Percentiles rank a stretch among this genome's conserved stretches.
Evolutionary conservation across 1,140 invertebrate species (phyloP).

Genomic region (Formica selysi): DNA sequence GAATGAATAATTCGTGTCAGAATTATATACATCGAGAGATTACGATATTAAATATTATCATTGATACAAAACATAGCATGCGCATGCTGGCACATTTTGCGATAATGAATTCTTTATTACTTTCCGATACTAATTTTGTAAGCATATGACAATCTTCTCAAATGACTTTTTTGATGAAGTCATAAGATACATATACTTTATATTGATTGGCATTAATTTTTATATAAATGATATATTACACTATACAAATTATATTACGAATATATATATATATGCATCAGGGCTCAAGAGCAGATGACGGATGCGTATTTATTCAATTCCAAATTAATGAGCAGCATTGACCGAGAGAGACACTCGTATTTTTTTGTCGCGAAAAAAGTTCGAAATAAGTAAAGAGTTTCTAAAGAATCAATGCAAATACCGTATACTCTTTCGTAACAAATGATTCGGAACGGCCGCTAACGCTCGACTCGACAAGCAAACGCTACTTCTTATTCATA

Average conservation of each 20-base stretch:
- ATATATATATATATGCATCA: too few species aligned
- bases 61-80: background rate
- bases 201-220: background rate
- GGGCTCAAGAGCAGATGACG: background rate
- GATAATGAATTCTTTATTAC: conserved; percentile 28
- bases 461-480: conserved; percentile 44
- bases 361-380: conserved; percentile 31
- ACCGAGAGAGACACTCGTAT: background rate
- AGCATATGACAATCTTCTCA: background rate
- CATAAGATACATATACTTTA: background rate
- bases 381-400: conserved; percentile 8
- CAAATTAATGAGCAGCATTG: conserved; percentile 42
- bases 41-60: conserved; percentile 32
- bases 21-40: conserved; percentile 23
- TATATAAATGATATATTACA: too few species aligned
- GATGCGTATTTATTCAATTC: conserved; percentile 7
- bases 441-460: conserved; percentile 50
- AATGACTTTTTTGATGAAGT: too few species aligned
- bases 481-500: conserved; percentile 43
- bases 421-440: conserved; percentile 24
- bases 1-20: conserved; percentile 19
- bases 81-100: background rate
- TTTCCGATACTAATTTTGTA: background rate
- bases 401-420: conserved; percentile 54
- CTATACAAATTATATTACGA: too few species aligned